phyloP scores from a whole-genome alignment of 2,113 vertebrate genomes.

The Menura novaehollandiae region DNA sequence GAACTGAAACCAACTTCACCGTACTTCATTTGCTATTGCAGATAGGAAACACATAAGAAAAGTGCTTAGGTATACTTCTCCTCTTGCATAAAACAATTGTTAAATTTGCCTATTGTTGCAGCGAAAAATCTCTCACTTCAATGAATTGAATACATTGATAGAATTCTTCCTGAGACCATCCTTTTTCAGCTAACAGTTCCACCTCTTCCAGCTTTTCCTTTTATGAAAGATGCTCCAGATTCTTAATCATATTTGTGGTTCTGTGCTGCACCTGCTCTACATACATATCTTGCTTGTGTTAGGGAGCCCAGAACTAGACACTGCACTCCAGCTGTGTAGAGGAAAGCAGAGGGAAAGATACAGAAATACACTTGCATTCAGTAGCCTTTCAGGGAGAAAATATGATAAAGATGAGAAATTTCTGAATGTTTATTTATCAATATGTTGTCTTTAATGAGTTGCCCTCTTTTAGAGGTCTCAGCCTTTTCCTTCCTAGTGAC shows the following conservation, averaged over 20 bases:
- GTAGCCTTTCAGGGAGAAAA: background rate
- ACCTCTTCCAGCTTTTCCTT: background rate
- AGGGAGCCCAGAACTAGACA: background rate
- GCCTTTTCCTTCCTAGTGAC: background rate
- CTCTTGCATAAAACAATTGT: background rate
- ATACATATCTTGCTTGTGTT: background rate
- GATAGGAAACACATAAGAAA: background rate
- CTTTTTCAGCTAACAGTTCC: background rate
- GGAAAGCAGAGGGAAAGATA: background rate
- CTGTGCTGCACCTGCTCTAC: background rate
- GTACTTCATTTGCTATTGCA: background rate
- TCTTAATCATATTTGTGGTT: background rate
- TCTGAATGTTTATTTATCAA: background rate
- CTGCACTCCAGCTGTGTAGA: background rate
- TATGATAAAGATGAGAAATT: background rate
- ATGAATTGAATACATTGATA: background rate
- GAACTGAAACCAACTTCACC: background rate
- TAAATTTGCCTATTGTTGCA: background rate
- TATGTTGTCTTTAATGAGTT: background rate
- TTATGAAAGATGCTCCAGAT: background rate
- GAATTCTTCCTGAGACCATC: background rate
- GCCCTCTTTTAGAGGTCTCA: background rate
- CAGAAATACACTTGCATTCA: background rate
- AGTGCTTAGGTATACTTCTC: background rate
- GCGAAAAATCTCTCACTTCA: background rate